Evolutionary conservation across 2,113 vertebrate genomes (phyloP).

Genomic region (pig (Sus scrofa)): DNA sequence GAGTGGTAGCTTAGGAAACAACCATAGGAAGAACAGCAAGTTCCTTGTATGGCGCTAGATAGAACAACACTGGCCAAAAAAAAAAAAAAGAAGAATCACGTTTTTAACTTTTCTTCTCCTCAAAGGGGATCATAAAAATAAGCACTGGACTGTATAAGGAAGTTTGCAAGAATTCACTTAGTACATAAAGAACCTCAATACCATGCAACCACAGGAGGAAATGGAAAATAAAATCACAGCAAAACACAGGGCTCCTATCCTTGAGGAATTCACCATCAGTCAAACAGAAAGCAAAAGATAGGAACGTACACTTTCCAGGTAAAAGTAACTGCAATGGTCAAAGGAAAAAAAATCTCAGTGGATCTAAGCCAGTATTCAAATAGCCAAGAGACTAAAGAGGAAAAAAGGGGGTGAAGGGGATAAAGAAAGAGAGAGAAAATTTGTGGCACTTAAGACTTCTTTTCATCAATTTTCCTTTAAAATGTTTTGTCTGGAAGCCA

Average conservation of each 20-base stretch:
- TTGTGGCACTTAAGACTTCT: not conserved
- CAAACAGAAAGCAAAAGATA: slow-evolving; percentile 47
- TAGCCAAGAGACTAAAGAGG: not conserved
- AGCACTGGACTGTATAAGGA: not conserved
- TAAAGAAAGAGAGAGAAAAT: not conserved
- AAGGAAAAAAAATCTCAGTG: not conserved
- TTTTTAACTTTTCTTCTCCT: slow-evolving; percentile 1
- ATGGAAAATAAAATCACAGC: slow-evolving; percentile 46
- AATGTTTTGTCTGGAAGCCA: not conserved
- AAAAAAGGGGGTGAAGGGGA: fast-evolving
- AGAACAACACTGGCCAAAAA: not conserved
- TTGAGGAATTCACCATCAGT: not conserved
- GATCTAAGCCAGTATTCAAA: slow-evolving; percentile 16
- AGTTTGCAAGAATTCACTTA: slow-evolving; percentile 58
- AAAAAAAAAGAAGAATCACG: not conserved
- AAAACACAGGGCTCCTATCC: slow-evolving; percentile 48
- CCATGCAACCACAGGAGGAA: not conserved
- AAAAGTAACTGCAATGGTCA: slow-evolving; percentile 36
- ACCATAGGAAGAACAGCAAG: slow-evolving; percentile 20
- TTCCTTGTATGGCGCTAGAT: not conserved
- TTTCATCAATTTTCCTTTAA: slow-evolving; percentile 43
- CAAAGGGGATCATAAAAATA: slow-evolving; percentile 27
- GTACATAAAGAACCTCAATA: not conserved
- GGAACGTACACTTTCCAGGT: not conserved
- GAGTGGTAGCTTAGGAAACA: slow-evolving; percentile 18